A percentile compares a stretch with the other conserved stretches of the same genome.
phyloP scores from a whole-genome alignment of 2,113 vertebrate genomes.

The Ochotona curzoniae region DNA sequence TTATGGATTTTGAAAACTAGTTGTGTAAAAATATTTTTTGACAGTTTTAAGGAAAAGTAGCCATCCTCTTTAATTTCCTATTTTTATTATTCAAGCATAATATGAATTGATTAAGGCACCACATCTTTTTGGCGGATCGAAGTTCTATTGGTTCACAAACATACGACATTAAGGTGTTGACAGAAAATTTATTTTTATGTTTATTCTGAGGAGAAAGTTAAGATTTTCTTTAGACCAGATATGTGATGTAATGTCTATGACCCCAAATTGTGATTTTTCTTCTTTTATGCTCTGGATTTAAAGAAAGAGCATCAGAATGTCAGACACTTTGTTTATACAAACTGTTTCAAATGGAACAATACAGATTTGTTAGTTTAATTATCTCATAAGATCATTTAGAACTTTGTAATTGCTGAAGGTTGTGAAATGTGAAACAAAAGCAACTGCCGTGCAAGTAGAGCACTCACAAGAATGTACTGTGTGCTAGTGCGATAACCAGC shows the following conservation, averaged over 20 bases:
- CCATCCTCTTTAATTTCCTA: neutral
- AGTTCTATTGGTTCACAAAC: neutral
- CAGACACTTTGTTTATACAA: constrained; percentile 56
- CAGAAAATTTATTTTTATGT: neutral
- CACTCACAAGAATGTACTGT: constrained; percentile 34
- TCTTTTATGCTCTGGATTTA: constrained; percentile 3
- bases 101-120: constrained; percentile 11
- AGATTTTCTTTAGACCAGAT: neutral
- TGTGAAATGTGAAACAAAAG: constrained; percentile 74
- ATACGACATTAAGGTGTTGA: neutral
- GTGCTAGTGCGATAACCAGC: constrained; percentile 68
- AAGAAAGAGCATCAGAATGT: constrained; percentile 45
- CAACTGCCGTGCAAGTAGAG: constrained; percentile 70
- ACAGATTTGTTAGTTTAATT: constrained; percentile 70
- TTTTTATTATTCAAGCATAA: neutral
- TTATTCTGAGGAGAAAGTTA: neutral
- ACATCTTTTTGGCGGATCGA: neutral
- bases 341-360: constrained; percentile 70
- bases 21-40: neutral
- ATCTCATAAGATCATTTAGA: constrained; percentile 62
- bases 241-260: neutral
- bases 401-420: constrained; percentile 70
- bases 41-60: constrained; percentile 11
- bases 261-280: constrained; percentile 4
- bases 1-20: constrained; percentile 5